These are phyloP conservation scores for Myotis yumanensis DNA, from an alignment of 2,113 vertebrate species.

Conservation along the genomic window DNA sequence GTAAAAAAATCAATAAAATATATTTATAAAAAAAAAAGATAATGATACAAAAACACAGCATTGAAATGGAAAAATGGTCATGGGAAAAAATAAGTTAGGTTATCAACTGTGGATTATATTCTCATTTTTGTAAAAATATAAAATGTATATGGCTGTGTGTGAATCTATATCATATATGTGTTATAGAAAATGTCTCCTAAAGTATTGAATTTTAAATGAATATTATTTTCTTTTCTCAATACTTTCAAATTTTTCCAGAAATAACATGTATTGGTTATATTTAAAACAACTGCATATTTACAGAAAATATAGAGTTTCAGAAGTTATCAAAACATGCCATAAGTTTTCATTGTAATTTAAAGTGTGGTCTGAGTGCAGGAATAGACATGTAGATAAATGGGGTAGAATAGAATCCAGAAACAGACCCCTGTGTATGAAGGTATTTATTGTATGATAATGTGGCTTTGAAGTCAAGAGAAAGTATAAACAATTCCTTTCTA, in stretches of 20 bases:
- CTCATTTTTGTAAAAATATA: constrained; percentile 3
- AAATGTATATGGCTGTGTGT: neutral
- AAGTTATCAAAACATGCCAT: neutral
- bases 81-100: neutral
- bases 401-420: neutral
- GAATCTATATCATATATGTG: neutral
- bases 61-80: neutral
- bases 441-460: neutral
- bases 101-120: neutral
- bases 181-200: neutral
- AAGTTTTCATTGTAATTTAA: neutral
- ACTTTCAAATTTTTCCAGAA: constrained; percentile 7
- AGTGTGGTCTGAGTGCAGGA: neutral
- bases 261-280: neutral
- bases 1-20: no score
- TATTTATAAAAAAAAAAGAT: neutral
- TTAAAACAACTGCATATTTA: neutral
- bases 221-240: constrained; percentile 18
- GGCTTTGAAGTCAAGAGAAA: neutral
- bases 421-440: neutral
- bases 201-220: neutral
- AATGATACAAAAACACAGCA: neutral
- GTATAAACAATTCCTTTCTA: neutral
- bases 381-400: neutral
- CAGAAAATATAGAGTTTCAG: neutral